Evolutionary conservation across 2,113 vertebrate species (phyloP).

Genomic region (Cisticola juncidis): DNA sequence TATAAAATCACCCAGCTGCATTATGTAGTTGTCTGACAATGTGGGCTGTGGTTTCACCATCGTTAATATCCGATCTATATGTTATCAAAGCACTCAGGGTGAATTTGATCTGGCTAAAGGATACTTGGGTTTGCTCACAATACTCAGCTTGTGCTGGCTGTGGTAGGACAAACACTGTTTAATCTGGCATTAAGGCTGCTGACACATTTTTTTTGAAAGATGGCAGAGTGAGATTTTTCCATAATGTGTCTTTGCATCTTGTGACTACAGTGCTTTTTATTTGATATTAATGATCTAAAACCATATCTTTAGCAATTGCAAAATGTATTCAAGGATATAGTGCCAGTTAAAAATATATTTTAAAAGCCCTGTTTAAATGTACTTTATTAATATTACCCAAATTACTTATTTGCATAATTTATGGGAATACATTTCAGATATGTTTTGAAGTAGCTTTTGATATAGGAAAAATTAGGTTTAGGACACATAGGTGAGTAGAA

Average conservation of each 20-base stretch:
- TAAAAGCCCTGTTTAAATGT: neutral
- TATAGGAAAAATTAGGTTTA: neutral
- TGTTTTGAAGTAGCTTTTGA: neutral
- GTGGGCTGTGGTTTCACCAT: constrained; percentile 24
- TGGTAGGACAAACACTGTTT: neutral
- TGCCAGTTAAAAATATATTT: neutral
- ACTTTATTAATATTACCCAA: neutral
- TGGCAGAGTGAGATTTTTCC: neutral
- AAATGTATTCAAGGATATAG: neutral
- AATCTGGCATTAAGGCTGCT: neutral
- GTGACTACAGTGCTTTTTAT: neutral
- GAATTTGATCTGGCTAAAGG: constrained; percentile 17
- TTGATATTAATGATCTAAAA: neutral
- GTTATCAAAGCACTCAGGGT: neutral
- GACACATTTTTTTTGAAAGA: neutral
- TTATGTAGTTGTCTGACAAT: constrained; percentile 48
- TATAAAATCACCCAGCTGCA: neutral
- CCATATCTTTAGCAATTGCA: neutral
- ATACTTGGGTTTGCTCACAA: neutral
- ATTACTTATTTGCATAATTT: neutral
- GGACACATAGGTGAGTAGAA: neutral
- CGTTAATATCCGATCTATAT: neutral
- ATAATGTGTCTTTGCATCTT: neutral
- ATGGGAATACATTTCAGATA: neutral
- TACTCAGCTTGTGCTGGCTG: neutral